A percentile compares a stretch with the other conserved stretches of the same genome.
These are phyloP conservation scores for Urechis unicinctus DNA, from an alignment of 2,888 invertebrate genomes.

Conservation along the genomic window DNA sequence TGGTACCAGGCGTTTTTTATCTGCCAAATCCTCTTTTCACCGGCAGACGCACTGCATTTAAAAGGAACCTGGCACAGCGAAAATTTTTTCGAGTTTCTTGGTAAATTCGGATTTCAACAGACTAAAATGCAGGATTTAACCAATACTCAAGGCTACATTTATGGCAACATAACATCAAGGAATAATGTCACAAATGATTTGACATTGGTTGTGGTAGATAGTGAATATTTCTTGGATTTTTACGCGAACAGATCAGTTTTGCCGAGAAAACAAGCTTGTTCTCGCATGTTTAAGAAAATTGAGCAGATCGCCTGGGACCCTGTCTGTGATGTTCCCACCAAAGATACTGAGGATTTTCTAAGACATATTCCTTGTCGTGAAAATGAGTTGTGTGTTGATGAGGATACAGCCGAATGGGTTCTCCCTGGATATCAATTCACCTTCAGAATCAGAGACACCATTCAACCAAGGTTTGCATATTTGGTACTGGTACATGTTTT, in stretches of 20 bases:
- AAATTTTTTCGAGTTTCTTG: conserved; percentile 71
- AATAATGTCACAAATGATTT: conserved; percentile 52
- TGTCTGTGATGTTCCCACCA: conserved; percentile 70
- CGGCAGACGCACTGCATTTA: conserved; percentile 27
- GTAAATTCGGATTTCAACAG: conserved; percentile 95
- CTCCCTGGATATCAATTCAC: conserved; percentile 87
- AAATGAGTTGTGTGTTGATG: conserved; percentile 74
- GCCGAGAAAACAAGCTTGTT: conserved; percentile 60
- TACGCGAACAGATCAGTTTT: conserved; percentile 69
- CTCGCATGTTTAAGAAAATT: conserved; percentile 78
- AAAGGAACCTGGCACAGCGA: conserved; percentile 42
- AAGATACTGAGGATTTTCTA: conserved; percentile 70
- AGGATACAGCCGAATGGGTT: conserved; percentile 72
- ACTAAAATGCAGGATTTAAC: conserved; percentile 78
- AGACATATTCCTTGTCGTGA: conserved; percentile 78
- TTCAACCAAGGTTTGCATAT: conserved; percentile 72
- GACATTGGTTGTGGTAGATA: conserved; percentile 84
- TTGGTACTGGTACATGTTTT: neutral
- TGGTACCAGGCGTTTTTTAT: no score
- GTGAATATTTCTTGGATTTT: conserved; percentile 80
- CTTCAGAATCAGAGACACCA: conserved; percentile 80
- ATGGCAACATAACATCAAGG: conserved; percentile 82
- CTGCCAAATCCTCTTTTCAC: no score
- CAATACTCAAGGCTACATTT: conserved; percentile 89
- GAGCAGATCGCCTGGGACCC: conserved; percentile 77